Evolutionary conservation across 2,888 invertebrate genomes (phyloP).

Genomic region (Nezara viridula): DNA sequence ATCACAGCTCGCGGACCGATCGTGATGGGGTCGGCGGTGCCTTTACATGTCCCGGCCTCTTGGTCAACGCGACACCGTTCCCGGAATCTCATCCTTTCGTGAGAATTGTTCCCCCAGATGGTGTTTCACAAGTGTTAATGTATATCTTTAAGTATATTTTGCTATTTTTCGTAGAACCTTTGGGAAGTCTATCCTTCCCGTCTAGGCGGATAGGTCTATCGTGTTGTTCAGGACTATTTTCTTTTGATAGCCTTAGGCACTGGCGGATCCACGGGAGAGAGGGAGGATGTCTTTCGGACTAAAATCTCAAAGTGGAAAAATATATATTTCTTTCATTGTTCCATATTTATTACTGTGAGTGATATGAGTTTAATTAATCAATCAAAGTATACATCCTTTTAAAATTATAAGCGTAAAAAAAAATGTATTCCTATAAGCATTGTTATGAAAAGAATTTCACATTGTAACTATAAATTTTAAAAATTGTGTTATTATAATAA

Average conservation of each 20-base stretch:
- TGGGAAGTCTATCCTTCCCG: not conserved
- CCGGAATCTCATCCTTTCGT: conserved; percentile 20
- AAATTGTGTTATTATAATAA: too few species aligned
- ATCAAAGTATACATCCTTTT: too few species aligned
- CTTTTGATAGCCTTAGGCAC: not conserved
- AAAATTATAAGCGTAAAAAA: too few species aligned
- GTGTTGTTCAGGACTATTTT: not conserved
- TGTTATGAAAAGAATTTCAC: too few species aligned
- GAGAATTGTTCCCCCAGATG: not conserved
- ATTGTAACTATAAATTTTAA: too few species aligned
- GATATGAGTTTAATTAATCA: too few species aligned
- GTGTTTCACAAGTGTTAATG: not conserved
- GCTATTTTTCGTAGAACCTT: not conserved
- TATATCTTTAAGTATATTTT: conserved; percentile 10
- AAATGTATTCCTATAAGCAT: too few species aligned
- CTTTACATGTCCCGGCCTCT: not conserved
- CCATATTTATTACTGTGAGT: too few species aligned
- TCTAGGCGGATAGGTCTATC: not conserved
- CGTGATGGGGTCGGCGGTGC: conserved; percentile 6
- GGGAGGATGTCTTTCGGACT: too few species aligned
- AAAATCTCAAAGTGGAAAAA: too few species aligned
- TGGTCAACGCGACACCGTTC: conserved; percentile 25
- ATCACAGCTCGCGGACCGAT: not conserved
- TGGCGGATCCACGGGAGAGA: too few species aligned
- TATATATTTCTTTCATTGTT: too few species aligned